phyloP scores from a whole-genome alignment of 2,888 invertebrate species.

The Drosophila prolongata region DNA sequence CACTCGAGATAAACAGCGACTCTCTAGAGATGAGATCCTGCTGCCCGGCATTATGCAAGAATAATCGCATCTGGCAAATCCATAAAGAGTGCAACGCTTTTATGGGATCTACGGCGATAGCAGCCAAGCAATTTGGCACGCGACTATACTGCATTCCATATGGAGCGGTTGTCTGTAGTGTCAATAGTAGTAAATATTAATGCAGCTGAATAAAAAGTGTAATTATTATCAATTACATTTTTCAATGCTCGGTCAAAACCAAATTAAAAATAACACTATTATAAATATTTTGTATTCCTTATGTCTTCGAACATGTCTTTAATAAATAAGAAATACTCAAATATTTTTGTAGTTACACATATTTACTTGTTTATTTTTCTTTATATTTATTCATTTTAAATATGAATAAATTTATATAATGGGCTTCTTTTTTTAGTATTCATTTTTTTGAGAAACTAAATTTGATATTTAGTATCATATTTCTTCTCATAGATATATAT shows the following conservation, averaged over 20 bases:
- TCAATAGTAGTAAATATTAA: neutral
- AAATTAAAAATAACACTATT: neutral
- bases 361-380: no score
- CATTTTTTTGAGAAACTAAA: no score
- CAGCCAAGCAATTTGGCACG: constrained; percentile 2
- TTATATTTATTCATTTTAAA: no score
- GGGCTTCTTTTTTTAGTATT: no score
- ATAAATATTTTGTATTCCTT: no score
- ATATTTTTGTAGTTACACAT: no score
- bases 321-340: no score
- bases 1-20: constrained; percentile 29
- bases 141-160: constrained; percentile 1
- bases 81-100: constrained; percentile 12
- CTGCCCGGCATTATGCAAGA: neutral
- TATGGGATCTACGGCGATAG: neutral
- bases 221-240: no score
- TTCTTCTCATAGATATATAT: no score
- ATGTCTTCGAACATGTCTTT: no score
- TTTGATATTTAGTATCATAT: no score
- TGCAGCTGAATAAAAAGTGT: neutral
- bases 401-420: no score
- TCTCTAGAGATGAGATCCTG: constrained; percentile 37
- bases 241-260: neutral
- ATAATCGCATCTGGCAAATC: constrained; percentile 17
- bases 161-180: neutral